Conservation (phyloP, 1,140 invertebrate species). For the Ceratosolen fusciceps region DNA sequence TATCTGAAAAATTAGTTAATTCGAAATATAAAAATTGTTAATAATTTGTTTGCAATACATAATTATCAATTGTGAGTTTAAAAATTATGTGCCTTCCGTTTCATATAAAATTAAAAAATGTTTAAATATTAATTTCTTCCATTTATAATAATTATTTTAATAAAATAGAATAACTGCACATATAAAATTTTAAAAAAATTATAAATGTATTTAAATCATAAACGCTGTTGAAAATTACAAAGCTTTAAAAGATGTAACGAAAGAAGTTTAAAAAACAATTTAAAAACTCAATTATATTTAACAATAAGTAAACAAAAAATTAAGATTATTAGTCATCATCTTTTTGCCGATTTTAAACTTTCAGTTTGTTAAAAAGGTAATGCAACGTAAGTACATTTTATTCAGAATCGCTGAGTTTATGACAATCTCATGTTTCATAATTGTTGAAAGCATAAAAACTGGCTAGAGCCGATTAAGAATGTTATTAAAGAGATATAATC, state of each 20-base stretch:
- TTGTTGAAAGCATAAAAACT: slow-evolving; percentile 9
- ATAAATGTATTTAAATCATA: too few species aligned
- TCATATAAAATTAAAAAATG: background rate
- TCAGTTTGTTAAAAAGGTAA: slow-evolving; percentile 12
- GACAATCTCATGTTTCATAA: slow-evolving; percentile 41
- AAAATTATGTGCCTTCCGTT: slow-evolving; percentile 30
- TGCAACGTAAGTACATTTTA: background rate
- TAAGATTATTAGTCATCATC: background rate
- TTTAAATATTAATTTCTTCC: slow-evolving; percentile 7
- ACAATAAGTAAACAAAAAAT: background rate
- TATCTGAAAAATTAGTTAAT: background rate
- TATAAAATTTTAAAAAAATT: background rate
- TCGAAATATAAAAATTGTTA: too few species aligned
- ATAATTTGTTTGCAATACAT: background rate
- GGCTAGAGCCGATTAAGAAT: too few species aligned
- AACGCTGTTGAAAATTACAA: background rate
- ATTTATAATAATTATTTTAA: slow-evolving; percentile 13
- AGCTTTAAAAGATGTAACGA: slow-evolving; percentile 5
- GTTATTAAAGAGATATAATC: too few species aligned
- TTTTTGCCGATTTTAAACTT: slow-evolving; percentile 25
- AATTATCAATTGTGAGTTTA: slow-evolving; percentile 6
- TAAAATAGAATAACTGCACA: background rate
- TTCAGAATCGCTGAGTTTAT: background rate
- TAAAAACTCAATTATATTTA: slow-evolving; percentile 35
- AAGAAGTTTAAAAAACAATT: slow-evolving; percentile 46